These are phyloP conservation scores for Urosaurus nigricauda DNA, from an alignment of 2,797 vertebrate species.

Conservation along the genomic window DNA sequence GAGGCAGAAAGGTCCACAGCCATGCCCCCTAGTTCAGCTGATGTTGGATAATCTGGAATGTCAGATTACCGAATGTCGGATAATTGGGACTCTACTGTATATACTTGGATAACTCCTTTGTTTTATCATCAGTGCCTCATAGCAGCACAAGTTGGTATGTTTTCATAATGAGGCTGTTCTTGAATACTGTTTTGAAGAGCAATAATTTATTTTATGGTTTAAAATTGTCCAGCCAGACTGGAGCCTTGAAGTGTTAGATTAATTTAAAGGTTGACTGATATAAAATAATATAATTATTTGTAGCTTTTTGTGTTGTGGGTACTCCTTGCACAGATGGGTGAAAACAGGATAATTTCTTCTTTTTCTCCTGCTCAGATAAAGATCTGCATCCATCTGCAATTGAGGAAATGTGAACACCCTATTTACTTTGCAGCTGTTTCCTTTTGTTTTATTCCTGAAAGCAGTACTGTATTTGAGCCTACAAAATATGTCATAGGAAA, in stretches of 20 bases:
- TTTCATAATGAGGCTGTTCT: conserved; percentile 9
- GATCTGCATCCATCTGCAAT: conserved; percentile 39
- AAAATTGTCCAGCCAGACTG: background rate
- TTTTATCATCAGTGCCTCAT: conserved; percentile 27
- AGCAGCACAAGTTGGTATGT: background rate
- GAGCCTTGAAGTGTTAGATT: conserved; percentile 21
- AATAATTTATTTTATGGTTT: conserved; percentile 11
- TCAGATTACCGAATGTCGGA: no score
- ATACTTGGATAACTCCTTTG: background rate
- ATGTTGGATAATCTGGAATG: no score
- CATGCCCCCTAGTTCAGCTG: no score
- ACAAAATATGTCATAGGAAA: conserved; percentile 20
- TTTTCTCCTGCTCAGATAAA: conserved; percentile 60
- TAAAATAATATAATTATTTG: conserved; percentile 1
- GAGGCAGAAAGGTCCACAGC: no score
- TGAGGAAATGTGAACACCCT: conserved; percentile 5
- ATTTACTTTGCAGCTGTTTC: conserved; percentile 50
- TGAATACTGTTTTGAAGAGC: conserved; percentile 17
- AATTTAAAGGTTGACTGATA: conserved; percentile 25
- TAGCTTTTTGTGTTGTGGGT: conserved; percentile 4
- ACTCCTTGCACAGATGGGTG: background rate
- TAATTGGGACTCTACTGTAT: no score
- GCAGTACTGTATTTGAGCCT: background rate
- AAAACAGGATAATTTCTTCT: conserved; percentile 43
- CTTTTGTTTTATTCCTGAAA: conserved; percentile 41